These are phyloP conservation scores for Ochotona princeps DNA, from an alignment of 2,113 vertebrate genomes.

Conservation along the genomic window DNA sequence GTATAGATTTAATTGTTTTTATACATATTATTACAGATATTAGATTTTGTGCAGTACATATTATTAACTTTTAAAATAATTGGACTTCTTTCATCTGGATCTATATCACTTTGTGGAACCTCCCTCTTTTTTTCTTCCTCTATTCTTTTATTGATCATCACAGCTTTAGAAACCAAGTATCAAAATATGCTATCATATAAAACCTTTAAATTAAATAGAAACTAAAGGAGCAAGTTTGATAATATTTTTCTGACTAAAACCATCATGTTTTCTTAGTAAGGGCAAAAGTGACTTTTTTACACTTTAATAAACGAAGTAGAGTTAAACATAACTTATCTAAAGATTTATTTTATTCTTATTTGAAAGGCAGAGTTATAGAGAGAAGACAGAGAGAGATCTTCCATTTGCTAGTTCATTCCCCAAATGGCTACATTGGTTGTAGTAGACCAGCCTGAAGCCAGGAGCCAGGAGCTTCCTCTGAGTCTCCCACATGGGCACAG, in stretches of 20 bases:
- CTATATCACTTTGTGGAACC: neutral
- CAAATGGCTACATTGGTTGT: too few relatives aligned
- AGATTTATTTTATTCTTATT: too few relatives aligned
- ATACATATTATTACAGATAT: slow-evolving; percentile 16
- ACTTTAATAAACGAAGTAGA: slow-evolving; percentile 52
- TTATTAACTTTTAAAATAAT: slow-evolving; percentile 38
- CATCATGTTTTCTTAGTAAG: slow-evolving; percentile 30
- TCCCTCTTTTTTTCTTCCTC: neutral
- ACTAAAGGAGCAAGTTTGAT: slow-evolving; percentile 34
- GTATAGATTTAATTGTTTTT: neutral
- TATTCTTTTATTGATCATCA: neutral
- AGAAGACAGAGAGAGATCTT: too few relatives aligned
- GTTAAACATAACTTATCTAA: neutral
- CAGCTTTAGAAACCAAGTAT: slow-evolving; percentile 54
- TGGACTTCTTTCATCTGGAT: slow-evolving; percentile 19
- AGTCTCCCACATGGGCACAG: too few relatives aligned
- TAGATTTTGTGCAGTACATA: slow-evolving; percentile 23
- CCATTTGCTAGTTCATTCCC: too few relatives aligned
- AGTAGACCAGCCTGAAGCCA: too few relatives aligned
- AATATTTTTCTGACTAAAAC: neutral
- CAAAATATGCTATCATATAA: neutral
- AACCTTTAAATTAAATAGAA: neutral
- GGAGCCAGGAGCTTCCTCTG: too few relatives aligned
- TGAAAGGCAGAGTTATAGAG: too few relatives aligned
- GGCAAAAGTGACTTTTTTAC: slow-evolving; percentile 42